Evolutionary conservation across 2,113 vertebrate species (phyloP).

Genomic region (Podarcis cretensis): DNA sequence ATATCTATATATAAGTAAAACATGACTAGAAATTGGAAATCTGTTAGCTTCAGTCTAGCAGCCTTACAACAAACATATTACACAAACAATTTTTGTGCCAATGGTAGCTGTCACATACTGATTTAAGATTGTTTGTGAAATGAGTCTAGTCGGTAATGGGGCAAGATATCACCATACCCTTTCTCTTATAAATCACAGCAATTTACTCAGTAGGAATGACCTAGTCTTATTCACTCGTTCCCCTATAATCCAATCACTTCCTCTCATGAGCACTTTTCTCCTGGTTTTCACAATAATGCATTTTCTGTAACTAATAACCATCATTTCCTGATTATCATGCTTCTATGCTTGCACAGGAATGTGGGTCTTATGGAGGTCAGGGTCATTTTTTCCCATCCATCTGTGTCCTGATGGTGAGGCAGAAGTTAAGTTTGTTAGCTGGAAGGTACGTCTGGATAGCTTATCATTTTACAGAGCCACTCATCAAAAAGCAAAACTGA

Average conservation of each 20-base stretch:
- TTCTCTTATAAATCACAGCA: slow-evolving; percentile 97
- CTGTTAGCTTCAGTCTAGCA: slow-evolving; percentile 10
- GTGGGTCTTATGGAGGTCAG: slow-evolving; percentile 85
- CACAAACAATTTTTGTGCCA: slow-evolving; percentile 76
- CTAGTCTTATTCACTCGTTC: slow-evolving; percentile 82
- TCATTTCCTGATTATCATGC: slow-evolving; percentile 99
- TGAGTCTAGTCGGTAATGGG: slow-evolving; percentile 81
- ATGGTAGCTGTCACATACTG: slow-evolving; percentile 80
- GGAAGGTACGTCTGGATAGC: slow-evolving; percentile 87
- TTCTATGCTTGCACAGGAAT: slow-evolving; percentile 96
- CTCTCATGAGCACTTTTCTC: slow-evolving; percentile 87
- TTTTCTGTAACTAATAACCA: slow-evolving; percentile 99
- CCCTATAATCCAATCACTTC: slow-evolving; percentile 96
- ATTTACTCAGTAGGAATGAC: slow-evolving; percentile 88
- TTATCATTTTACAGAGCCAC: slow-evolving; percentile 82
- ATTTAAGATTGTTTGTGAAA: slow-evolving; percentile 96
- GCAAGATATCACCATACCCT: slow-evolving; percentile 82
- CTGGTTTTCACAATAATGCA: slow-evolving; percentile 94
- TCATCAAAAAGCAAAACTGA: slow-evolving; percentile 68
- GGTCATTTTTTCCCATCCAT: slow-evolving; percentile 84
- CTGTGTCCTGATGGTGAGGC: slow-evolving; percentile 79
- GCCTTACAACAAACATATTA: slow-evolving; percentile 40
- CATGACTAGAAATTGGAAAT: slow-evolving; percentile 12
- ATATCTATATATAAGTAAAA: not conserved
- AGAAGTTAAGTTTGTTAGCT: slow-evolving; percentile 74